These are phyloP conservation scores for Drosophila borealis DNA, from an alignment of 2,888 invertebrate genomes.

Conservation along the genomic window DNA sequence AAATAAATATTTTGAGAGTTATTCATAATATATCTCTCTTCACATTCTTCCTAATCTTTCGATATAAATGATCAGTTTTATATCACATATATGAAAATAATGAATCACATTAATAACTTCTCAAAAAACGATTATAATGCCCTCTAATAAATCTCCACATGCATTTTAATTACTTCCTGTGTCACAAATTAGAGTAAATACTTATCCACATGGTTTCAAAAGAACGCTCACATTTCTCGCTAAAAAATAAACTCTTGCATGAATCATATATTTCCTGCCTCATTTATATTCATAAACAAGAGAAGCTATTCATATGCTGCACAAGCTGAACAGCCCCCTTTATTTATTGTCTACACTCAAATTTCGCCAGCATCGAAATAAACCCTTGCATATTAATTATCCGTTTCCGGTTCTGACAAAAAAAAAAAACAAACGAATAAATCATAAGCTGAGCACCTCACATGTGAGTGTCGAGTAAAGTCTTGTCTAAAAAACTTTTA, in stretches of 20 bases:
- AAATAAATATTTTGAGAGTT: no score
- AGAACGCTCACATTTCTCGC: background rate
- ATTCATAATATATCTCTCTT: no score
- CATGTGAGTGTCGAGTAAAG: background rate
- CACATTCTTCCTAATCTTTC: no score
- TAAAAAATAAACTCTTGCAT: slow-evolving; percentile 14
- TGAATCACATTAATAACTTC: background rate
- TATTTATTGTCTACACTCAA: background rate
- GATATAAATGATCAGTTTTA: no score
- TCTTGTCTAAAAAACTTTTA: slow-evolving; percentile 48
- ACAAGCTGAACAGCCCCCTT: background rate
- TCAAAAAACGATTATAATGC: background rate
- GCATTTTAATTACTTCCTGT: slow-evolving; percentile 6
- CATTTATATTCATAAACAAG: background rate
- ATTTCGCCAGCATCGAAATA: slow-evolving; percentile 5
- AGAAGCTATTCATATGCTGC: slow-evolving; percentile 19
- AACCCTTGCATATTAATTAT: slow-evolving; percentile 39
- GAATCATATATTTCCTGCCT: slow-evolving; percentile 52
- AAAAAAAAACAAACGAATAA: slow-evolving; percentile 44
- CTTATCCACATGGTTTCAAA: background rate
- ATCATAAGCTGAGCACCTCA: slow-evolving; percentile 41
- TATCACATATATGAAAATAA: background rate
- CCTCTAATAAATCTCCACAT: background rate
- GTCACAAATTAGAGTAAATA: background rate
- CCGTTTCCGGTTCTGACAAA: slow-evolving; percentile 31